Base-by-base conservation (phyloP, 1,140 invertebrate species). In the Zaprionus ghesquierei region DNA sequence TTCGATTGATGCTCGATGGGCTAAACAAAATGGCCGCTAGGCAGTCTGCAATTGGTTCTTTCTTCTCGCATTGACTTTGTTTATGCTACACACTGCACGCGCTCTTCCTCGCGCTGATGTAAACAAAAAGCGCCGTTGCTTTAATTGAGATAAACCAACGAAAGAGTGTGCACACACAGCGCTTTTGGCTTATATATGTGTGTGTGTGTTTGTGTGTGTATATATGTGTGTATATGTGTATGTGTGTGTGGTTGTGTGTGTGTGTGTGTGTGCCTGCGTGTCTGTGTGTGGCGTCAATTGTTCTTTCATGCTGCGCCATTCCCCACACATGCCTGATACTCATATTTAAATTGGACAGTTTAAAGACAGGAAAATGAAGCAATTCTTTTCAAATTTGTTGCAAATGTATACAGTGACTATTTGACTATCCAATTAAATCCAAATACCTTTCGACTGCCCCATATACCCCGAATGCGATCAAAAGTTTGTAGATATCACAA, bases 81-180 rank as follows among this genome's bases (percentile, higher is more conserved):
- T 64, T 64, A 64, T 73, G 31, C 60, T 61, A 10, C 25, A 12
- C 20, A 27, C 35, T 18, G 13, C 29, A 29, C 41, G n/a, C 53
- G 35, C 44, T 38, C 49, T n/a, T 35, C 53, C 41, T 33, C 49
- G 13, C 44, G 53, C 49, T 63, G 51, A 13, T 63, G 41, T 79
- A 87, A 86, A 87, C 78, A 81, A 63, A 78, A 63, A 81, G 53
- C 79, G 84, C 74, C 79, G 59, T 66, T 69, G 55, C 22, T 66
- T 79, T 79, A 75, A 82, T 86, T 87, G 69, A 69, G 72, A 81
- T 73, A 72, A 73, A 68, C 82, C 79, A 82, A 82, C 75, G 79
- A 87, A 87, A 79, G 81, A 85, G 75, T 60, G 64, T 65, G 31
- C 55, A 58, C 69, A 72, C 63, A 71, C 44, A n/a, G 35, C 49